Base-by-base conservation (phyloP, 2,797 vertebrate genomes). In the Falco novaeseelandiae region DNA sequence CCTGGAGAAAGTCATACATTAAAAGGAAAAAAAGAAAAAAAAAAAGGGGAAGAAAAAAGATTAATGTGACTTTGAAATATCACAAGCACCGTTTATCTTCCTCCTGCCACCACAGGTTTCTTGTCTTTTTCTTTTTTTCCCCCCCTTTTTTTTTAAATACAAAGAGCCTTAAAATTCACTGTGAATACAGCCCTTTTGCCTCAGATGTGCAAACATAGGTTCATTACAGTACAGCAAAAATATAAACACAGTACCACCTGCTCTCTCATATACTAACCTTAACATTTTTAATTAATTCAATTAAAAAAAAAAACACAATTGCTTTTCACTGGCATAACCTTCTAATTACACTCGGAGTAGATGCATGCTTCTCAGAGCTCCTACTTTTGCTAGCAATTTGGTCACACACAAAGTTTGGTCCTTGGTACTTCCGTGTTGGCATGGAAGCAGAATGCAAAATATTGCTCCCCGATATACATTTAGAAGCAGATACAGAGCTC, bases 11-110 rank as follows among this genome's bases (percentile, higher is more conserved):
- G 89, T 93, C 88, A 96, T 92, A 96, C 95, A 96, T 97, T 97
- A 96, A 97, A 97, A 97, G 83, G 54, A 85, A 94, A 89, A 81
- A 23, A 36, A n/a, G 36, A 36, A 6, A 6, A 20, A 61, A 67
- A 83, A 65, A 42, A 14, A 3, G 2, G 15, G 2, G 20, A 74
- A 20, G 42, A 87, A 89, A 95, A 93, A 87, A 96, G 93, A 97
- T 96, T 96, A 97, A 97, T 96, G 93, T 93, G 96, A 93, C 96
- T 97, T 94, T 97, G 96, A 97, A 97, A 96, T 96, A 95, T 96
- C 94, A 97, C 94, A 97, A 96, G 90, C 72, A 90, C 88, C 42
- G 62, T 97, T 97, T 97, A 97, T 96, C 96, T 97, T 96, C 73
- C 82, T 97, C 89, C 95, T 96, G 94, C 95, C 97, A 95, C 94